Evolutionary conservation across 2,113 vertebrate species (phyloP), one percentile per base, ranked within the genome.

Genomic region (Esox niger): DNA sequence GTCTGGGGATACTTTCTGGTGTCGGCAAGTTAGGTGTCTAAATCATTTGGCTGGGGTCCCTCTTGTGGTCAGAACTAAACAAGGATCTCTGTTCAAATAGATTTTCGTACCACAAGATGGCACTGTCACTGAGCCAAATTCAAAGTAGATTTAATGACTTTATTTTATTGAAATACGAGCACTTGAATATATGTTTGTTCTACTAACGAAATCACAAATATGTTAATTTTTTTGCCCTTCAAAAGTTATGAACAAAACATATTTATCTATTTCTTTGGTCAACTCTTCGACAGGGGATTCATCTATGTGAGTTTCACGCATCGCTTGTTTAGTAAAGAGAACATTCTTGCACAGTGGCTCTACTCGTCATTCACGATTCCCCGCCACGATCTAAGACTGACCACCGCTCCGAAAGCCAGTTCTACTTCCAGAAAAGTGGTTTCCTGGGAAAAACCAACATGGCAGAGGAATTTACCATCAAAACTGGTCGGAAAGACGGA

Each of bases 381-480:
- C 68, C 64, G 49, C 29, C 29, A 26, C 32, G 2, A 56, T 23
- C 31, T n/a, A 9, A 7, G 21, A n/a, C 31, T 13, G 23, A 33
- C 58, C 70, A 9, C 15, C 59, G 23, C 30, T 32, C 1, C 30
- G 25, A 23, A 49, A 59, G 46, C 33, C 47, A 23, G 21, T 21
- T 52, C 21, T 9, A 15, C 2, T 21, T 52, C 21, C 11, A 15
- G n/a, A 23, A 20, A 62, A n/a, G n/a, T 35, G 4, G 32, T 32
- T 29, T 61, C 1, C 58, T 33, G 61, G 23, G n/a, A 32, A 64
- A 54, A 78, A 80, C 64, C 86, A 90, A 89, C 86, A 92, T 92
- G 91, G 89, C 86, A 75, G 87, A 82, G 65, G 7, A n/a, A 27
- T 62, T 9, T 8, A 61, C 55, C n/a, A 66, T 64, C 58, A 72